These are phyloP conservation scores for Felis chaus DNA, from an alignment of 2,113 vertebrate genomes.

Conservation along the genomic window DNA sequence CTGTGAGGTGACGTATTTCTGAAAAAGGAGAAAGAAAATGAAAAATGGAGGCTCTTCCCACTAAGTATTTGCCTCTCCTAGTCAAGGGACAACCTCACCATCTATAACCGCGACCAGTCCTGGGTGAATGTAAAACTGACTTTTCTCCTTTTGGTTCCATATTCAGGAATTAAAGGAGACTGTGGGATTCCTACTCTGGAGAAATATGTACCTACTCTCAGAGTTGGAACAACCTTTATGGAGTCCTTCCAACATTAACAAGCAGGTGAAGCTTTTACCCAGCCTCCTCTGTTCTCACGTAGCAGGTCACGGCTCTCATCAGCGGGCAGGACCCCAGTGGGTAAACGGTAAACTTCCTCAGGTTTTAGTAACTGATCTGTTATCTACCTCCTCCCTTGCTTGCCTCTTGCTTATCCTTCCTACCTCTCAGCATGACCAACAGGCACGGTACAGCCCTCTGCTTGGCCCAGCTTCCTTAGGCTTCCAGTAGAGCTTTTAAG, in stretches of 20 bases:
- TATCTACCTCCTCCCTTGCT: not conserved
- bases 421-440: not conserved
- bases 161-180: slow-evolving; percentile 70
- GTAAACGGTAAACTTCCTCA: not conserved
- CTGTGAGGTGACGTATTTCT: not conserved
- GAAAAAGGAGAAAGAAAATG: not conserved
- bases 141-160: not conserved
- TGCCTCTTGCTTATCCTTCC: not conserved
- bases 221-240: not conserved
- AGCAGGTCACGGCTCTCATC: not conserved
- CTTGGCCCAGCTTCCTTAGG: not conserved
- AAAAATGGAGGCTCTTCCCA: not conserved
- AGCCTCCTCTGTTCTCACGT: slow-evolving; percentile 34
- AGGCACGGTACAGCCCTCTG: not conserved
- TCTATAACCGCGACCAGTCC: not conserved
- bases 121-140: not conserved
- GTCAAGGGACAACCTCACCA: not conserved
- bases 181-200: slow-evolving; percentile 71
- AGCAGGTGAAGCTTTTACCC: slow-evolving; percentile 42
- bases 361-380: not conserved
- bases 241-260: not conserved
- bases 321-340: not conserved
- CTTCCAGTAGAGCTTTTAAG: not conserved
- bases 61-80: not conserved
- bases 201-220: not conserved